Base-by-base conservation (phyloP, 2,888 invertebrate species). In the Clivina fossor region DNA sequence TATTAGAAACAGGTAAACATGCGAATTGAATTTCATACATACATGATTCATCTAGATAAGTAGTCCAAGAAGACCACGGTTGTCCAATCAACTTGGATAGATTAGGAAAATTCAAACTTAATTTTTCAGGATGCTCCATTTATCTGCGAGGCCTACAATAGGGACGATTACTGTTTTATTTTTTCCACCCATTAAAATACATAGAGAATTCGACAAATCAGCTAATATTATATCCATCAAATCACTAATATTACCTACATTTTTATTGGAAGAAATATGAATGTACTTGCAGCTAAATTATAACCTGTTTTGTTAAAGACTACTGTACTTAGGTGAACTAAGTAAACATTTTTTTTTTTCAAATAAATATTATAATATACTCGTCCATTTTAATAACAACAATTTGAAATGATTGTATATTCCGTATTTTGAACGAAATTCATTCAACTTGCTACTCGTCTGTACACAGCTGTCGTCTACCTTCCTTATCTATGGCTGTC, bases 391-490 rank as follows among this genome's bases (percentile, higher is more conserved):
- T 30, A n/a, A n/a, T n/a, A n/a, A 9, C 30, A n/a, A 30, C n/a
- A n/a, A 7, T 30, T 30, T 40, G 7, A 19, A 7, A 20, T 37
- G 38, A 40, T 40, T 28, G 40, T 50, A 40, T 50, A 19, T 50
- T 50, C 40, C 11, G 19, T 32, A 40, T 41, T 38, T 43, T 43
- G 37, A 44, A 53, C 28, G 19, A 44, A 53, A 44, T 43, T 53
- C 44, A 53, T 43, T 53, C 18, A 53, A 53, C 53, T 53, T 53
- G 53, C 44, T 44, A 53, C 44, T 44, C 35, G 53, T 37, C 44
- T 44, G 53, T 44, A 43, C 53, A 53, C 53, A 53, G 44, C 51
- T 51, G 51, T 51, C 51, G 51, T 51, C n/a, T n/a, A n/a, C n/a
- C n/a, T n/a, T n/a, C n/a, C n/a, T n/a, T n/a, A n/a, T n/a, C n/a